Conservation (phyloP, 2,888 invertebrate species). For the Andrena bicolor region DNA sequence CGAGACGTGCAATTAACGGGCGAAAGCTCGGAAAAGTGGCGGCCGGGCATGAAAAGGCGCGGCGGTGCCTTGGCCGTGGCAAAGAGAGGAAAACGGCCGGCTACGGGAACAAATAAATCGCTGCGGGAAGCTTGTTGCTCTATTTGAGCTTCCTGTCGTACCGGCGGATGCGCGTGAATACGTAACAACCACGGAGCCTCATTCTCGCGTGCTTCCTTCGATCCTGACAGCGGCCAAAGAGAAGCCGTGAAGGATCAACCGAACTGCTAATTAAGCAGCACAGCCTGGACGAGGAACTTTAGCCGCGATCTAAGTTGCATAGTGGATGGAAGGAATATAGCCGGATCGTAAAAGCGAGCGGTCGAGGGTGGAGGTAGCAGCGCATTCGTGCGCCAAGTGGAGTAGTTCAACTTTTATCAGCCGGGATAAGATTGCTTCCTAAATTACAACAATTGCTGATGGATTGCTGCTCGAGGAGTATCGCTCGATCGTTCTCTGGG, state of each 20-base stretch:
- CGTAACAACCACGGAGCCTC: constrained; percentile 53
- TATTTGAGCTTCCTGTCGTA: constrained; percentile 31
- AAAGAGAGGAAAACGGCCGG: neutral
- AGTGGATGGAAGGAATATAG: neutral
- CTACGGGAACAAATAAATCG: constrained; percentile 1
- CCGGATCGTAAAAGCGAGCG: neutral
- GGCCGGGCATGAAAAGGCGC: neutral
- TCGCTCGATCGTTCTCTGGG: too few species aligned
- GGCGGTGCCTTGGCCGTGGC: neutral
- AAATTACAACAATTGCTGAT: too few species aligned
- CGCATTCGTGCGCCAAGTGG: too few species aligned
- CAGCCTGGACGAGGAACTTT: constrained; percentile 24
- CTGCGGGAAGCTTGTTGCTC: neutral
- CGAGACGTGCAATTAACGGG: constrained; percentile 9
- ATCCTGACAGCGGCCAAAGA: constrained; percentile 45
- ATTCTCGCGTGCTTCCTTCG: constrained; percentile 51
- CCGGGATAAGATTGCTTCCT: too few species aligned
- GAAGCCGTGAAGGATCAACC: constrained; percentile 50
- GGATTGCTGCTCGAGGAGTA: too few species aligned
- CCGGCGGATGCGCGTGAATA: constrained; percentile 61
- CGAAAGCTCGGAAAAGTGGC: constrained; percentile 23
- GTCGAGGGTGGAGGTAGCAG: neutral
- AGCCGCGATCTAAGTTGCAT: neutral
- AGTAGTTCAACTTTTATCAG: too few species aligned
- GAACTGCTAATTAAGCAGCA: constrained; percentile 67